phyloP scores from a whole-genome alignment of 2,888 invertebrate genomes.

The Andrena praecox region DNA sequence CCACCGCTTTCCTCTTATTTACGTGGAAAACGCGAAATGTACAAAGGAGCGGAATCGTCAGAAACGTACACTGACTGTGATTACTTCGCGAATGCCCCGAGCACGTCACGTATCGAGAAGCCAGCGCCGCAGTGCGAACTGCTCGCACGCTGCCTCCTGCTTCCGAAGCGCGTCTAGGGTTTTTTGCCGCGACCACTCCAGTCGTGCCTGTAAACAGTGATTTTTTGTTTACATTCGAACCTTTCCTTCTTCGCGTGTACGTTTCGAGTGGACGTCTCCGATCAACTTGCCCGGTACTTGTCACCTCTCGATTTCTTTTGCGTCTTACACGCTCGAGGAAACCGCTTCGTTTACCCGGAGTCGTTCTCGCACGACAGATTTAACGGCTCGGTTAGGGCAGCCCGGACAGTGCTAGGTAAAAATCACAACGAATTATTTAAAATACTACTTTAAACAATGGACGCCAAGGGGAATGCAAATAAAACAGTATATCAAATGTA shows the following conservation, averaged over 20 bases:
- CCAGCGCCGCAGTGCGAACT: conserved; percentile 70
- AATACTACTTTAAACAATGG: background rate
- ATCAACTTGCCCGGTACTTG: background rate
- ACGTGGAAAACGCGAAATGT: conserved; percentile 61
- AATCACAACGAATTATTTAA: background rate
- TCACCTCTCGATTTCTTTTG: background rate
- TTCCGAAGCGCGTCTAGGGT: conserved; percentile 36
- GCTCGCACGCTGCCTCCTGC: conserved; percentile 33
- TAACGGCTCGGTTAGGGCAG: no score
- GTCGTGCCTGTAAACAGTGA: conserved; percentile 21
- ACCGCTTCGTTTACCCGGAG: background rate
- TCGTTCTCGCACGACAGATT: background rate
- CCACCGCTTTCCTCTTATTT: conserved; percentile 52
- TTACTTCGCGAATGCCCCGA: conserved; percentile 76
- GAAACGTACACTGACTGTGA: conserved; percentile 78
- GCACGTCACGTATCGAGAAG: conserved; percentile 75
- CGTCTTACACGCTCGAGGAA: background rate
- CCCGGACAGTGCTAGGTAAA: conserved; percentile 2
- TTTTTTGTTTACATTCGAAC: conserved; percentile 36
- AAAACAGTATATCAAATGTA: background rate
- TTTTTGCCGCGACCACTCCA: conserved; percentile 18
- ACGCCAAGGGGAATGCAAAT: background rate
- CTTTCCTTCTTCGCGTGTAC: background rate
- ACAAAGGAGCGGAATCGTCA: conserved; percentile 71
- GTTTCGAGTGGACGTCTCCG: background rate